phyloP scores from a whole-genome alignment of 2,113 vertebrate genomes.

The Junco hyemalis region DNA sequence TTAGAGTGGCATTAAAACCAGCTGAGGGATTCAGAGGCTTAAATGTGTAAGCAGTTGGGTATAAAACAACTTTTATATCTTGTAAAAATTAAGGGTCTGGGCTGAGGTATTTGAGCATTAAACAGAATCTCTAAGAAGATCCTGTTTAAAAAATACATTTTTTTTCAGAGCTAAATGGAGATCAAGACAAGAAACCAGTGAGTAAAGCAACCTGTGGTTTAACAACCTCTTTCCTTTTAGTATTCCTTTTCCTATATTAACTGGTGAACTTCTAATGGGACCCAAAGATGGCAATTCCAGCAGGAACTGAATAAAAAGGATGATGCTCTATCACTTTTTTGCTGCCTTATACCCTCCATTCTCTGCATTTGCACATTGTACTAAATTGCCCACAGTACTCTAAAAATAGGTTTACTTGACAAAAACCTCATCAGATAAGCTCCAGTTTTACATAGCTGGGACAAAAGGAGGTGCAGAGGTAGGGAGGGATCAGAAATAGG shows the following conservation, averaged over 20 bases:
- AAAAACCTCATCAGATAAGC: neutral
- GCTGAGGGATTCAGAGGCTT: constrained; percentile 39
- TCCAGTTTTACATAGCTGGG: neutral
- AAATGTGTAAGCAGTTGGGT: constrained; percentile 20
- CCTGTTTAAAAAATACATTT: neutral
- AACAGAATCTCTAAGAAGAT: neutral
- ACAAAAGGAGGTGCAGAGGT: neutral
- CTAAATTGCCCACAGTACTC: neutral
- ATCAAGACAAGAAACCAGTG: neutral
- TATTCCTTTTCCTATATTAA: neutral
- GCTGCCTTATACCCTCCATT: neutral
- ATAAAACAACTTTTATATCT: constrained; percentile 50
- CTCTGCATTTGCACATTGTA: neutral
- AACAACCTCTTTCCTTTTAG: neutral
- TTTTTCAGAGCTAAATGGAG: constrained; percentile 11
- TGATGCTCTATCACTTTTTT: neutral
- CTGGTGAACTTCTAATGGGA: neutral
- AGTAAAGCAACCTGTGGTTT: neutral
- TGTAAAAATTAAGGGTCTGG: constrained; percentile 39
- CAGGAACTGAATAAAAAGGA: neutral
- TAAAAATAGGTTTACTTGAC: constrained; percentile 6
- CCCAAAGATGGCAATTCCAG: neutral
- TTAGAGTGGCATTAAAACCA: constrained; percentile 33
- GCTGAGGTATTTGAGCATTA: neutral
- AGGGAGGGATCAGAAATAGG: neutral